Evolutionary conservation across 1,140 invertebrate genomes (phyloP), one percentile per base, ranked within the genome.

Genomic region (Nylanderia fulva): DNA sequence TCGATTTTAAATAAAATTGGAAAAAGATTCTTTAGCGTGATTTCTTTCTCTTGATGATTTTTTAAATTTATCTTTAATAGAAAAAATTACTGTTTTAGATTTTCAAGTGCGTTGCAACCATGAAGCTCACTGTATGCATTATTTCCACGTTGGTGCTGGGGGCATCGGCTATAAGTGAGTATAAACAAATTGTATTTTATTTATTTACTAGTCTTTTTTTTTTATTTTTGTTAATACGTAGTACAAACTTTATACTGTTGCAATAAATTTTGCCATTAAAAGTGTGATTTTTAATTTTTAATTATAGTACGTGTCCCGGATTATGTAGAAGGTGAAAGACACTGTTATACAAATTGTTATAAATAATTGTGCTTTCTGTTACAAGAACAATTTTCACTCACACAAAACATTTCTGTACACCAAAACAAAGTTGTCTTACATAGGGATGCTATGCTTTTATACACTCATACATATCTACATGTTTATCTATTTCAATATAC

Each of bases 121-220:
- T 93, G 93, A 93, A 85, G 88, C 85, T 91, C 58, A 84, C 84
- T 79, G 71, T 88, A 68, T 93, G 87, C 85, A 90, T 94, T 66
- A 72, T 94, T 60, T 88, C 89, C 76, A 90, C 88, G 52, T 77
- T 93, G 71, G 85, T 92, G 63, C 85, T 93, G 29, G 90, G 92
- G 24, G 87, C 87, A 74, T 91, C 90, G 68, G 93, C 93, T 69
- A 87, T 93, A 86, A 92, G 94, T 95, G 85, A 94, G 93, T 94
- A 85, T 68, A 64, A 77, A 63, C 60, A 79, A 69, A 71, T 45
- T 24, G 6, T 45, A 13, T 48, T 18, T 4, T 48, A 42, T 76
- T 36, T 2, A 60, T 8, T 36, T 9, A 3, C 18, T 21, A 54
- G 3, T 66, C 24, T 42, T 69, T 66, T 29, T 33, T 39, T 74